phyloP scores from a whole-genome alignment of 2,888 invertebrate genomes.

The Eupsilia transversa region DNA sequence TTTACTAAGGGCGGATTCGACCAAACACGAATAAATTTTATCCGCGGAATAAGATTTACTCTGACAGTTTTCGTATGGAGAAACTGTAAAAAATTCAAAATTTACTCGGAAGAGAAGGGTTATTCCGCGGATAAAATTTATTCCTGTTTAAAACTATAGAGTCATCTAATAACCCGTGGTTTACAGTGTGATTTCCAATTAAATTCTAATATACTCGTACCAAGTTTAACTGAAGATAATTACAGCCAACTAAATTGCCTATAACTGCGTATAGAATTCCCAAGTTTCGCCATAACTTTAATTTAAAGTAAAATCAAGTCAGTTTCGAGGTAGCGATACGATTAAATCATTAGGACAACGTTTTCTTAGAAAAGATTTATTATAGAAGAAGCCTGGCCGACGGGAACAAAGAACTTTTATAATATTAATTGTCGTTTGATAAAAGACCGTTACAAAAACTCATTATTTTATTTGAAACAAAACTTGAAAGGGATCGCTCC shows the following conservation, averaged over 20 bases:
- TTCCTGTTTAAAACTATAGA: too few relatives aligned
- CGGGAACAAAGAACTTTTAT: conserved; percentile 57
- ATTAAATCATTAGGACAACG: conserved; percentile 38
- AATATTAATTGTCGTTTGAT: conserved; percentile 65
- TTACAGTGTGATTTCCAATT: conserved; percentile 28
- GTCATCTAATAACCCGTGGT: conserved; percentile 12
- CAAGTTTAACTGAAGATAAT: conserved; percentile 27
- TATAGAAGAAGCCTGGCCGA: conserved; percentile 38
- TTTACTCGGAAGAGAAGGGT: too few relatives aligned
- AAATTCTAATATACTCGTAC: conserved; percentile 34
- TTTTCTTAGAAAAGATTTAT: conserved; percentile 54
- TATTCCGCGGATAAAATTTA: too few relatives aligned
- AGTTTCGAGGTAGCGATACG: conserved; percentile 25
- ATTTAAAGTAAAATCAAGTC: conserved; percentile 42
- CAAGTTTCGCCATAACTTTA: conserved; percentile 47
- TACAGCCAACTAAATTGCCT: conserved; percentile 33
- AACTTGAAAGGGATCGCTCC: conserved; percentile 23
- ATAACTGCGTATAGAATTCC: conserved; percentile 26
- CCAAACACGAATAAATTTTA: too few relatives aligned
- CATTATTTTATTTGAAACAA: conserved; percentile 52
- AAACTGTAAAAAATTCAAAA: too few relatives aligned
- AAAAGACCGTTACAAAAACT: conserved; percentile 54
- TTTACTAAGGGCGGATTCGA: too few relatives aligned
- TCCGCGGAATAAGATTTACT: too few relatives aligned
- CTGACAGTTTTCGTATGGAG: too few relatives aligned